Evolutionary conservation across 2,113 vertebrate genomes (phyloP).

Genomic region (Psittacula cyanocephala): DNA sequence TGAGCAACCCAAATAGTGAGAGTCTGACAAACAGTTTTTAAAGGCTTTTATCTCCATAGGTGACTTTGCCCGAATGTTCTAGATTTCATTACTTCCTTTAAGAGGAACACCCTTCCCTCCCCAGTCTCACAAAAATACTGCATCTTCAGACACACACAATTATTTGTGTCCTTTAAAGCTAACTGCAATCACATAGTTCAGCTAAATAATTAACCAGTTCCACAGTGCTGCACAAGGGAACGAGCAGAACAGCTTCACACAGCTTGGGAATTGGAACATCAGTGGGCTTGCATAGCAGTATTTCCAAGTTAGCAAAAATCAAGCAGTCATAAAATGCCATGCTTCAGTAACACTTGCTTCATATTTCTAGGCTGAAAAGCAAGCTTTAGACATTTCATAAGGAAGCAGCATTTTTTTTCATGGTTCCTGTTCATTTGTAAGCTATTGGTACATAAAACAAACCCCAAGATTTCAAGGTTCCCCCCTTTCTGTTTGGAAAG

Average conservation of each 20-base stretch:
- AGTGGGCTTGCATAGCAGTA: not conserved
- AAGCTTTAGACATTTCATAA: not conserved
- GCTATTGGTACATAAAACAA: not conserved
- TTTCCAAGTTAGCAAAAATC: not conserved
- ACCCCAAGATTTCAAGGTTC: not conserved
- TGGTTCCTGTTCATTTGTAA: not conserved
- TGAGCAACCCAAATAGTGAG: not conserved
- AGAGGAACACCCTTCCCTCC: not conserved
- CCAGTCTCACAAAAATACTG: not conserved
- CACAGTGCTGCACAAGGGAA: not conserved
- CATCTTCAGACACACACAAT: not conserved
- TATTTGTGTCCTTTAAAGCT: not conserved
- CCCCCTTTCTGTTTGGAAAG: not conserved
- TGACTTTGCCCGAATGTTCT: not conserved
- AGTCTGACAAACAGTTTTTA: not conserved
- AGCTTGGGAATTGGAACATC: not conserved
- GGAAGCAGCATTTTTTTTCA: not conserved
- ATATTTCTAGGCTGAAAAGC: not conserved
- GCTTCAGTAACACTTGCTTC: not conserved
- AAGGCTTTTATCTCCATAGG: not conserved
- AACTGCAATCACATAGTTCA: conserved; percentile 13
- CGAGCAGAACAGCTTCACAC: not conserved
- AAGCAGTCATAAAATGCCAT: not conserved
- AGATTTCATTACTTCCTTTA: not conserved
- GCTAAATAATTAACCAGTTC: conserved; percentile 43